A percentile compares a stretch with the other conserved stretches of the same genome.
These are phyloP conservation scores for Drosophila imparisetae DNA, from an alignment of 2,888 invertebrate species.

Conservation along the genomic window DNA sequence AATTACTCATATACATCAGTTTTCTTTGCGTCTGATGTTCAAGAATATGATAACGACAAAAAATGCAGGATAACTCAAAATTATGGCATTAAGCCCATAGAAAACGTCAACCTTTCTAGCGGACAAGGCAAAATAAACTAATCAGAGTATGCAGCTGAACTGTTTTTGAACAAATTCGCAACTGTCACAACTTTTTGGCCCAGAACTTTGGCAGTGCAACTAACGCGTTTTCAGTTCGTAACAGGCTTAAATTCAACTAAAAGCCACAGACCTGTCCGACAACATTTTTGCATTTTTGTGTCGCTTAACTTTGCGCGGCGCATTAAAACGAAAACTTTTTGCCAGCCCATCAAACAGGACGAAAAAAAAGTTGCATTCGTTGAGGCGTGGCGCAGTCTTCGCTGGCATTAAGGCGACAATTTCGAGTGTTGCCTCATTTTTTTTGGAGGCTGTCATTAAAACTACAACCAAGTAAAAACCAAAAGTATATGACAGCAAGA, in stretches of 20 bases:
- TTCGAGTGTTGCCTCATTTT: constrained; percentile 42
- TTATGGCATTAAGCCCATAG: not conserved
- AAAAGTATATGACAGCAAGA: constrained; percentile 40
- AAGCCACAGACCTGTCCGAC: constrained; percentile 30
- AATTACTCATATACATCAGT: not conserved
- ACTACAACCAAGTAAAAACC: constrained; percentile 58
- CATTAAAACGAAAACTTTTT: constrained; percentile 46
- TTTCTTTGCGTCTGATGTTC: not conserved
- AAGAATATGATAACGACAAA: not conserved
- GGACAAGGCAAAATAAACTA: not conserved
- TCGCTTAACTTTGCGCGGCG: constrained; percentile 39
- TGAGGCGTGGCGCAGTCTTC: constrained; percentile 54
- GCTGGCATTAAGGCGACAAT: constrained; percentile 73
- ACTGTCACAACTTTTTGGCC: constrained; percentile 33
- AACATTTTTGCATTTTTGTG: constrained; percentile 30
- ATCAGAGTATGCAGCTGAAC: constrained; percentile 13
- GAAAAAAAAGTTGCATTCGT: constrained; percentile 49
- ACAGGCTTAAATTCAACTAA: constrained; percentile 30
- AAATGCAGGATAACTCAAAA: not conserved
- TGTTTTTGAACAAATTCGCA: constrained; percentile 15
- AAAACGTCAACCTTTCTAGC: not conserved
- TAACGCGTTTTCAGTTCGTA: constrained; percentile 10
- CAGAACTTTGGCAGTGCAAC: constrained; percentile 10
- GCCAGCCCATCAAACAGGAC: constrained; percentile 24
- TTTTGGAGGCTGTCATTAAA: constrained; percentile 67